Evolutionary conservation across 2,888 invertebrate genomes (phyloP).

Genomic region (Cybosia mesomella): DNA sequence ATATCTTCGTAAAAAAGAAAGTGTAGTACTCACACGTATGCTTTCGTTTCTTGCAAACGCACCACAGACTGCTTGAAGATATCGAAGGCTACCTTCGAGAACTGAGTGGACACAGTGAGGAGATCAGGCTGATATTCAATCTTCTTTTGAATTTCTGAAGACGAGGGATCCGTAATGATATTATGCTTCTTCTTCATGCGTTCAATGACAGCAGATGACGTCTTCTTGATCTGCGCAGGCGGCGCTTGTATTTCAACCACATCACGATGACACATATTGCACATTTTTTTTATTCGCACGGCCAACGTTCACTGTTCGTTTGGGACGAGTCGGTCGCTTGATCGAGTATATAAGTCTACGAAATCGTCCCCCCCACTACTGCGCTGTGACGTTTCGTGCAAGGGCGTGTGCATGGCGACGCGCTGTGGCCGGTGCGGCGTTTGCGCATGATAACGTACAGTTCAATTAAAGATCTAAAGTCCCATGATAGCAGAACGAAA

Average conservation of each 20-base stretch:
- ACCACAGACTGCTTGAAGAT: constrained; percentile 68
- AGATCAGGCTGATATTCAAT: constrained; percentile 81
- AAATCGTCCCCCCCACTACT: constrained; percentile 69
- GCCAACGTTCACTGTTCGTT: constrained; percentile 54
- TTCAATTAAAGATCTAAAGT: background rate
- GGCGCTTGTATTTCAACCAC: constrained; percentile 58
- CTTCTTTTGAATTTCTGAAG: constrained; percentile 71
- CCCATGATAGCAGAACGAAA: background rate
- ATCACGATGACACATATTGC: constrained; percentile 81
- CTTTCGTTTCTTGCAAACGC: constrained; percentile 77
- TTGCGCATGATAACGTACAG: constrained; percentile 5
- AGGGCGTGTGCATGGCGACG: constrained; percentile 39
- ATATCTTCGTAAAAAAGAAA: constrained; percentile 44
- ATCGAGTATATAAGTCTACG: constrained; percentile 74
- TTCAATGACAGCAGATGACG: constrained; percentile 64
- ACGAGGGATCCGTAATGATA: constrained; percentile 73
- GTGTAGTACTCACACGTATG: constrained; percentile 80
- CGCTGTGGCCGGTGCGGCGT: background rate
- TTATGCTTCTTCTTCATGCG: constrained; percentile 81
- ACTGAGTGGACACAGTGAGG: constrained; percentile 81
- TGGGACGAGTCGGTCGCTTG: constrained; percentile 50
- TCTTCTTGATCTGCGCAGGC: constrained; percentile 39
- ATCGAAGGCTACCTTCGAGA: constrained; percentile 76
- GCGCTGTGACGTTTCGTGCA: constrained; percentile 41
- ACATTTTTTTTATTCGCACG: constrained; percentile 64